These are phyloP conservation scores for Papilio elwesi DNA, from an alignment of 2,888 invertebrate genomes.

Conservation along the genomic window DNA sequence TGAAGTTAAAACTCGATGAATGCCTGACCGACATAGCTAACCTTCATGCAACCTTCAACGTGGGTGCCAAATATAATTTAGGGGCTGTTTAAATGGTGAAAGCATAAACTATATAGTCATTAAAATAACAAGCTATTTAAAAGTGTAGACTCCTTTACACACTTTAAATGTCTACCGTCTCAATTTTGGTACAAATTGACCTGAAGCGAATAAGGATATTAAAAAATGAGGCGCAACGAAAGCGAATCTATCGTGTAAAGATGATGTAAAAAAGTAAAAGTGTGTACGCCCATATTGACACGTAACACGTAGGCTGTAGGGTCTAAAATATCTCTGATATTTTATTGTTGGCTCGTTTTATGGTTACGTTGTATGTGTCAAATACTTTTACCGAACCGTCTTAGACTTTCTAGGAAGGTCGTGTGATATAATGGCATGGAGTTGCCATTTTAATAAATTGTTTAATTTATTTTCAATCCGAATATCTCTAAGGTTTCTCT, in stretches of 20 bases:
- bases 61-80: no score
- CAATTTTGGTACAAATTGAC: neutral
- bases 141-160: neutral
- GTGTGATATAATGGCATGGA: slow-evolving; percentile 51
- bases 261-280: slow-evolving; percentile 58
- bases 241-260: slow-evolving; percentile 60
- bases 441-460: slow-evolving; percentile 40
- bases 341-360: slow-evolving; percentile 47
- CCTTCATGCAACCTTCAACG: no score
- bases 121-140: neutral
- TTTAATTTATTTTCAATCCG: slow-evolving; percentile 2
- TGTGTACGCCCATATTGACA: slow-evolving; percentile 58
- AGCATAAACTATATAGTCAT: neutral
- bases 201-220: slow-evolving; percentile 26
- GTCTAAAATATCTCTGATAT: slow-evolving; percentile 49
- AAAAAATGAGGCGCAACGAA: slow-evolving; percentile 54
- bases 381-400: slow-evolving; percentile 48
- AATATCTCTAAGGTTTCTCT: no score
- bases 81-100: no score
- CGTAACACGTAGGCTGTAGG: slow-evolving; percentile 51
- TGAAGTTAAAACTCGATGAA: no score
- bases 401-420: slow-evolving; percentile 76
- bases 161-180: neutral
- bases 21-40: no score
- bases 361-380: slow-evolving; percentile 46